Base-by-base conservation (phyloP, 2,113 vertebrate species). In the Ceyx margarethae region DNA sequence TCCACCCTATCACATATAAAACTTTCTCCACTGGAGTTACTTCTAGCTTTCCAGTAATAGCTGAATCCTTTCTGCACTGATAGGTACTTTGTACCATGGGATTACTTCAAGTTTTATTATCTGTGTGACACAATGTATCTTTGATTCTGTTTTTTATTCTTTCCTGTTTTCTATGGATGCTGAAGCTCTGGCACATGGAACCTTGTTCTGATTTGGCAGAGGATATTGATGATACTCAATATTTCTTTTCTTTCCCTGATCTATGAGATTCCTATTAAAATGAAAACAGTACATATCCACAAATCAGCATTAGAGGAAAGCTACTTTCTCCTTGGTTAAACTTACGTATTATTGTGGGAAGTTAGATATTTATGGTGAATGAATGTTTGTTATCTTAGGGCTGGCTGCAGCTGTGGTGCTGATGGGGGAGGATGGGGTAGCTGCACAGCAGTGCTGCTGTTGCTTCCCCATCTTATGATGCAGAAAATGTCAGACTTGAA, bases 381-480 rank as follows among this genome's bases (percentile, higher is more conserved):
- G 21, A 33, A 29, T 58, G 21, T 78, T 62, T 83, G 69, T 78
- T 65, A 18, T 73, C 48, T 85, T 11, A 9, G 62, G 51, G 87
- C 2, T 42, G 82, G 75, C 43, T 76, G 87, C 93, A 92, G 89
- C 91, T 88, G 89, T 83, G 81, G 28, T 94, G 85, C 82, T 85
- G 79, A 54, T 65, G 48, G 68, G 46, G 35, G 23, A 84, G 80
- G 51, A 88, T n/a, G 73, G 31, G 56, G 51, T 80, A 85, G 33
- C 82, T 95, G 90, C 85, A 82, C 72, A 73, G 82, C 50, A 61
- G 3, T 42, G 50, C 79, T 90, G 88, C 80, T 93, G 92, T 85
- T 90, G 56, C 80, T 90, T 85, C 68, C 56, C 46, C 29, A 29
- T 37, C 43, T 91, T 0, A 0, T 67, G 43, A 51, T 61, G 73